Evolutionary conservation across 2,797 vertebrate species (phyloP), one percentile per base, ranked within the genome.

Genomic region (Characodon lateralis): DNA sequence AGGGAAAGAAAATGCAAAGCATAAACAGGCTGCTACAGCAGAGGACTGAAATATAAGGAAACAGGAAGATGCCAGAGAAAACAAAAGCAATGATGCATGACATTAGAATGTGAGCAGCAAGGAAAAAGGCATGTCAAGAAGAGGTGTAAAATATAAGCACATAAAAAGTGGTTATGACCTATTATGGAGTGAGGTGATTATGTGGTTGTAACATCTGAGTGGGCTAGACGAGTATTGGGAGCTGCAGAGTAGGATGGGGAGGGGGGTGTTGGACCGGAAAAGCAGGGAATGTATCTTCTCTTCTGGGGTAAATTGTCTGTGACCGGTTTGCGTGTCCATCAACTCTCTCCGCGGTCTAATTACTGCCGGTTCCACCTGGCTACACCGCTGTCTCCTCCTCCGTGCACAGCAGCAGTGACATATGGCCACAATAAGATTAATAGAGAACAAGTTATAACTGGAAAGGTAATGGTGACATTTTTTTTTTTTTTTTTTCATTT

Each of bases 251-350:
- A 71, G 65, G 39, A 31, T 35, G 65, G 65, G 0, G 39, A 58
- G 28, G 58, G 43, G 50, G 59, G 22, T 77, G 79, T 41, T 79
- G 72, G 72, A 71, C 73, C 6, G 48, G 79, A 86, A 75, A 79
- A 71, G 78, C 48, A 51, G 66, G 39, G 72, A 74, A 84, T 80
- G 86, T 73, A 84, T 88, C 85, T 50, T 81, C 86, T 81, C 83
- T 71, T 78, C 58, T 74, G 78, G 13, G 82, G 22, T 85, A 91
- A 94, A 93, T 92, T 92, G 91, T 77, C 82, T 90, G 86, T 86
- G 89, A 91, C 88, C 84, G 88, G 83, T 84, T 85, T 87, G 86
- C 80, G 75, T 87, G 91, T 92, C 92, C 90, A 92, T 94, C 88
- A 92, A 89, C 83, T 87, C 83, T 78, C 87, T 90, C 92, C 39